A percentile compares a stretch with the other conserved stretches of the same genome.
phyloP scores from a whole-genome alignment of 2,888 invertebrate species.

The Melikaiella ostensackeni region DNA sequence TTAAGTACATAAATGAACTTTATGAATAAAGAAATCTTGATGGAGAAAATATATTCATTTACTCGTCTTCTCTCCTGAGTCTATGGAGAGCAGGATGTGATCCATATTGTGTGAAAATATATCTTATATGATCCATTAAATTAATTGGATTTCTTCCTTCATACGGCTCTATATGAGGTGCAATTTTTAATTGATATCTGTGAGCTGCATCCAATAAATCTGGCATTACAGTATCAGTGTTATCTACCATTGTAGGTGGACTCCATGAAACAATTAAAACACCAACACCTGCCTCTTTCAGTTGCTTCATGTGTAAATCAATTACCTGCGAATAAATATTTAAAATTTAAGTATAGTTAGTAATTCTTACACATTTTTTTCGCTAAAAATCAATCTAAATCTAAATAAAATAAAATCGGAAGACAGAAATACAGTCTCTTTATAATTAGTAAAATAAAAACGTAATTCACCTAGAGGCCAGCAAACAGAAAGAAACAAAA shows the following conservation, averaged over 20 bases:
- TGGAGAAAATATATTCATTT: slow-evolving; percentile 43
- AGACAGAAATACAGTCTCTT: neutral
- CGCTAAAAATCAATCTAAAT: neutral
- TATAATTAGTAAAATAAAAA: neutral
- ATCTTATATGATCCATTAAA: slow-evolving; percentile 77
- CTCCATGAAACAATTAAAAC: slow-evolving; percentile 79
- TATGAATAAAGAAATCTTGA: neutral
- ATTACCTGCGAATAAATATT: slow-evolving; percentile 45
- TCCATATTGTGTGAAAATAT: slow-evolving; percentile 78
- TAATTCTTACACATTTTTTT: neutral
- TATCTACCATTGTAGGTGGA: slow-evolving; percentile 76
- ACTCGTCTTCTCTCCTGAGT: slow-evolving; percentile 75
- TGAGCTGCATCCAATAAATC: slow-evolving; percentile 76
- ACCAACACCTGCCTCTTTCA: slow-evolving; percentile 81
- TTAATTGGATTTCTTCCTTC: slow-evolving; percentile 78
- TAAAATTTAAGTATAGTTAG: neutral
- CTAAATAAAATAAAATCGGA: neutral
- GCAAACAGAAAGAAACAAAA: neutral
- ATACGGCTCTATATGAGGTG: slow-evolving; percentile 82
- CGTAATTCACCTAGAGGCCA: slow-evolving; percentile 8
- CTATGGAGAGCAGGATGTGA: slow-evolving; percentile 80
- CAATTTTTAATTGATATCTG: slow-evolving; percentile 79
- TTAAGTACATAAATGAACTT: neutral
- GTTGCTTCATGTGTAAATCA: slow-evolving; percentile 80
- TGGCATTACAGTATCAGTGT: slow-evolving; percentile 76